Conservation (phyloP, 2,888 invertebrate genomes). For the Eumacrocentrus americanus region DNA sequence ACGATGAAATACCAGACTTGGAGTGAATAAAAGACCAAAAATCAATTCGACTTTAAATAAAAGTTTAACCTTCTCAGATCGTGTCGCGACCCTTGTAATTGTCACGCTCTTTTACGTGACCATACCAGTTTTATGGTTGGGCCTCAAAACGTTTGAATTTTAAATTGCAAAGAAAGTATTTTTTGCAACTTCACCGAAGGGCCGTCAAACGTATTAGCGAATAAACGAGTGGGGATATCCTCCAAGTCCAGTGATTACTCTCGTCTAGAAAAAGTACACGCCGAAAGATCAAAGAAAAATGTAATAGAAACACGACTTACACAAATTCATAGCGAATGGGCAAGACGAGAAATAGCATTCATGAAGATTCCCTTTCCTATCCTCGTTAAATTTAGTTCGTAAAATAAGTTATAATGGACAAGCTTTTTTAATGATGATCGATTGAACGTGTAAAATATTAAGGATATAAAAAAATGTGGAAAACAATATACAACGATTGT, state of each 20-base stretch:
- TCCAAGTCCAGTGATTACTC: too few species aligned
- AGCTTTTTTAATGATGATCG: slow-evolving; percentile 52
- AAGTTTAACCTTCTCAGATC: slow-evolving; percentile 27
- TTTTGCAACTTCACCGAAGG: too few species aligned
- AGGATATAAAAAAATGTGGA: slow-evolving; percentile 33
- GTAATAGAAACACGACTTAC: background rate
- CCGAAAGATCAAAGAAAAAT: background rate
- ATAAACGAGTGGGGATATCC: too few species aligned
- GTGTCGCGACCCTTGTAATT: background rate
- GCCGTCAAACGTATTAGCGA: too few species aligned
- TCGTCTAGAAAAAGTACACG: too few species aligned
- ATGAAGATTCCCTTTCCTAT: slow-evolving; percentile 23
- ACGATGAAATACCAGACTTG: slow-evolving; percentile 79
- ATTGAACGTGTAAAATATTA: slow-evolving; percentile 53
- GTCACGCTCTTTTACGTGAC: too few species aligned
- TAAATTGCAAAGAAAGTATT: too few species aligned
- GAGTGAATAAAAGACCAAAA: slow-evolving; percentile 45
- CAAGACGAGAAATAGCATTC: slow-evolving; percentile 5
- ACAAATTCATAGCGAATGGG: background rate
- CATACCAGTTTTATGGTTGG: too few species aligned
- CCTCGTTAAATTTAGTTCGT: slow-evolving; percentile 50
- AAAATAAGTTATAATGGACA: slow-evolving; percentile 55
- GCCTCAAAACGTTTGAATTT: too few species aligned
- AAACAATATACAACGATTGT: too few species aligned
- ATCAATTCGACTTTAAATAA: slow-evolving; percentile 15